Evolutionary conservation across 1,140 invertebrate species (phyloP), one percentile per base, ranked within the genome.

Genomic region (Brachionus calyciflorus): DNA sequence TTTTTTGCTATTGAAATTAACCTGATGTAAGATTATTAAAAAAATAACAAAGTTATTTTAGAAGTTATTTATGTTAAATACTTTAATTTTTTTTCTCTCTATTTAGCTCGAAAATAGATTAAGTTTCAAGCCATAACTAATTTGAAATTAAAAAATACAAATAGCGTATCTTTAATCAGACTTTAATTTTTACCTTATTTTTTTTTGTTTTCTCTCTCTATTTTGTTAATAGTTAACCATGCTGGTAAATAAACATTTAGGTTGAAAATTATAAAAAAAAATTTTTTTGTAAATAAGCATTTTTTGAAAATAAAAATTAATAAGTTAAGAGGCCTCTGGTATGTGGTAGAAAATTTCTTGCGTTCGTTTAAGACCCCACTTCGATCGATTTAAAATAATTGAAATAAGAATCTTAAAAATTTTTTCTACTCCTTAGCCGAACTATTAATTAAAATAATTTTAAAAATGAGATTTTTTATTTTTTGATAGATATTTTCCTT

Each of bases 1-100:
- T 24, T 26, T 24, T n/a, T n/a, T n/a, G n/a, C n/a, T n/a, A n/a
- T n/a, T 37, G 17, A 63, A 63, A 41, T 44, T n/a, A 44, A 65
- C 60, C 60, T 65, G 60, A 65, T 65, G 60, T 65, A 65, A 65
- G 60, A 65, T 65, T 65, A 41, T 65, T 65, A 41, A 5, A n/a
- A n/a, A 33, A 41, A 37, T 24, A 53, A 53, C 5, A 17, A 49
- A 49, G 17, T n/a, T 7, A 49, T 3, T 37, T n/a, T n/a, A n/a
- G n/a, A n/a, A n/a, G n/a, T n/a, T n/a, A n/a, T n/a, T n/a, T n/a
- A n/a, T n/a, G n/a, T n/a, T n/a, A n/a, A n/a, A n/a, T n/a, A n/a
- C n/a, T n/a, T n/a, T n/a, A n/a, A n/a, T n/a, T n/a, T n/a, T n/a
- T n/a, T n/a, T 46, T 14, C 14, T 46, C n/a, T 46, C 44, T 46